These are phyloP conservation scores for Myotis lucifugus DNA, from an alignment of 2,113 vertebrate species.

Conservation along the genomic window DNA sequence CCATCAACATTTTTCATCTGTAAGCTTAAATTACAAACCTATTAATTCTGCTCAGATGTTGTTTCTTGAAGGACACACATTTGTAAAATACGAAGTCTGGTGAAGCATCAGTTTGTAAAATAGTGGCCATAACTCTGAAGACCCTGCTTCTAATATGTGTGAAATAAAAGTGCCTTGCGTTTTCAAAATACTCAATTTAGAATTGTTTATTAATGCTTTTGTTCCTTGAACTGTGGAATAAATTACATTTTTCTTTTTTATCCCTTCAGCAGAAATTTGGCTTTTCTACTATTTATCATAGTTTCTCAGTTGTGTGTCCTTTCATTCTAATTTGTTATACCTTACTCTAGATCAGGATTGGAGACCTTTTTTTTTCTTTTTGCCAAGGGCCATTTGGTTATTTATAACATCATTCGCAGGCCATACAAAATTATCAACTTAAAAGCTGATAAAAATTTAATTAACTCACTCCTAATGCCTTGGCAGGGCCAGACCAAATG, in stretches of 20 bases:
- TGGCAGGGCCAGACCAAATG: too few relatives aligned
- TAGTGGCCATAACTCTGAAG: not conserved
- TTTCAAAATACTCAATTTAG: slow-evolving; percentile 33
- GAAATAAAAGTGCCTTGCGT: not conserved
- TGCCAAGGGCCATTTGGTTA: too few relatives aligned
- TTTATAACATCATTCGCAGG: too few relatives aligned
- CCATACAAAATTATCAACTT: too few relatives aligned
- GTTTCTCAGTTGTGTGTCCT: slow-evolving; percentile 1
- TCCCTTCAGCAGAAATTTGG: slow-evolving; percentile 36
- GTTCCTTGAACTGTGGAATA: slow-evolving; percentile 23
- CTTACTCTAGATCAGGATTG: not conserved
- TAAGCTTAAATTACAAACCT: not conserved
- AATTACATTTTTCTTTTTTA: slow-evolving; percentile 57
- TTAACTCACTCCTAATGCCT: too few relatives aligned
- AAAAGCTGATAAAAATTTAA: too few relatives aligned
- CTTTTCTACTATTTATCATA: slow-evolving; percentile 7
- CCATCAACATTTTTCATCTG: not conserved
- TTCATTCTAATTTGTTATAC: slow-evolving; percentile 22
- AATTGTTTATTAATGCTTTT: not conserved
- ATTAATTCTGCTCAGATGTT: not conserved
- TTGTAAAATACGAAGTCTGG: not conserved
- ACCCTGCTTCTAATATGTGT: not conserved
- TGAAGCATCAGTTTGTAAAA: not conserved
- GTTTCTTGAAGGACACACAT: slow-evolving; percentile 8
- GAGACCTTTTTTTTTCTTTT: too few relatives aligned